Percentiles rank a stretch among this genome's conserved stretches.
phyloP scores from a whole-genome alignment of 2,113 vertebrate species.

The Tinamus guttatus region DNA sequence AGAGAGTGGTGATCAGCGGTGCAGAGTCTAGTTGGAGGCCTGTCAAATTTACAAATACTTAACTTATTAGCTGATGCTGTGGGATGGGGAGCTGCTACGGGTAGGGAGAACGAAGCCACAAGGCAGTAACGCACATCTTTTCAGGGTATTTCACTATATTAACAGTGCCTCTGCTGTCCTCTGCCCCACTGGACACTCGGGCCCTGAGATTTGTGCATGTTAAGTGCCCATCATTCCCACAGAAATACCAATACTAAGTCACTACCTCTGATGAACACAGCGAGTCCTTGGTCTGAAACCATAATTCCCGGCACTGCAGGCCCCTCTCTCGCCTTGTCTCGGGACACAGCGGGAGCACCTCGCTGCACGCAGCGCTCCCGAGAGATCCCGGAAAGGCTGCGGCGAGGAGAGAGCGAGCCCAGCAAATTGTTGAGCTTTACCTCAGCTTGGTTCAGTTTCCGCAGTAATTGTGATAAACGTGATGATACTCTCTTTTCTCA shows the following conservation, averaged over 20 bases:
- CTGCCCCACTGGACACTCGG: neutral
- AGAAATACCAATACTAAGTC: neutral
- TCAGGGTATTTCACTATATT: accelerated
- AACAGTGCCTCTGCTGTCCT: neutral
- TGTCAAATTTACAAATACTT: neutral
- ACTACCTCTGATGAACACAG: neutral
- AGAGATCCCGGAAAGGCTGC: too few relatives aligned
- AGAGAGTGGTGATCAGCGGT: too few relatives aligned
- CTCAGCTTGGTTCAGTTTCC: neutral
- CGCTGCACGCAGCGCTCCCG: too few relatives aligned
- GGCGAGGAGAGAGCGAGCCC: too few relatives aligned
- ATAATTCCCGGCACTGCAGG: neutral
- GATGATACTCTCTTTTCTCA: accelerated
- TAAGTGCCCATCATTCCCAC: neutral
- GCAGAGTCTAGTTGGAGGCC: too few relatives aligned
- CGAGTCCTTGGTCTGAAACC: neutral
- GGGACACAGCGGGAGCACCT: too few relatives aligned
- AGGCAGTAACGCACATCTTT: neutral
- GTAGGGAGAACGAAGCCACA: neutral
- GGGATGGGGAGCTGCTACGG: neutral
- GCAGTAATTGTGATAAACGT: neutral
- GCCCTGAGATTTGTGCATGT: neutral
- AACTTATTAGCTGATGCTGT: neutral
- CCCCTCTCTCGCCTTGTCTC: accelerated
- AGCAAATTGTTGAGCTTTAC: too few relatives aligned